Conservation (phyloP, 2,888 invertebrate genomes). For the Eupithecia abbreviata region DNA sequence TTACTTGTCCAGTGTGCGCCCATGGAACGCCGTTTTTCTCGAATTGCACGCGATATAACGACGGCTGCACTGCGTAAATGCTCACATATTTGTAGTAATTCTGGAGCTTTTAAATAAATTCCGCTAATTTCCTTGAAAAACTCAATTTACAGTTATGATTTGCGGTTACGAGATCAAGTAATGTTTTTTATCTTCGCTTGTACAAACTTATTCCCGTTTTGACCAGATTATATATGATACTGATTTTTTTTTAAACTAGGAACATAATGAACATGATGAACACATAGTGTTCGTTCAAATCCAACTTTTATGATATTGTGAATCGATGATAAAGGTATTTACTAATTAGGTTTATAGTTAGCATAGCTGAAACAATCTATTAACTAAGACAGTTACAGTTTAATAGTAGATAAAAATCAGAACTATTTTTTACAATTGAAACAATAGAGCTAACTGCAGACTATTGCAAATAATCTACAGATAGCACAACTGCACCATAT, state of each 20-base stretch:
- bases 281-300: neutral
- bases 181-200: neutral
- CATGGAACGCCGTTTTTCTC: slow-evolving; percentile 71
- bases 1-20: slow-evolving; percentile 75
- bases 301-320: neutral
- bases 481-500: too few relatives aligned
- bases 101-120: slow-evolving; percentile 64
- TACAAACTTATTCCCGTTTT: neutral
- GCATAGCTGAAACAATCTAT: too few relatives aligned
- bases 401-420: too few relatives aligned
- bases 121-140: slow-evolving; percentile 50
- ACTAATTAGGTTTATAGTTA: too few relatives aligned
- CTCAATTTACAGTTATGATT: slow-evolving; percentile 59
- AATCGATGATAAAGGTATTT: neutral
- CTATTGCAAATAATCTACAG: too few relatives aligned
- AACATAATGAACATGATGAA: neutral
- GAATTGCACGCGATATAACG: slow-evolving; percentile 78
- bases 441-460: too few relatives aligned
- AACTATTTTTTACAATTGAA: too few relatives aligned
- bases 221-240: neutral
- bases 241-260: neutral
- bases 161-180: slow-evolving; percentile 45
- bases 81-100: slow-evolving; percentile 81
- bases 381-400: too few relatives aligned
- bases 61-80: slow-evolving; percentile 76